phyloP scores from a whole-genome alignment of 1,140 invertebrate genomes.

The Plectrocnemia conspersa region DNA sequence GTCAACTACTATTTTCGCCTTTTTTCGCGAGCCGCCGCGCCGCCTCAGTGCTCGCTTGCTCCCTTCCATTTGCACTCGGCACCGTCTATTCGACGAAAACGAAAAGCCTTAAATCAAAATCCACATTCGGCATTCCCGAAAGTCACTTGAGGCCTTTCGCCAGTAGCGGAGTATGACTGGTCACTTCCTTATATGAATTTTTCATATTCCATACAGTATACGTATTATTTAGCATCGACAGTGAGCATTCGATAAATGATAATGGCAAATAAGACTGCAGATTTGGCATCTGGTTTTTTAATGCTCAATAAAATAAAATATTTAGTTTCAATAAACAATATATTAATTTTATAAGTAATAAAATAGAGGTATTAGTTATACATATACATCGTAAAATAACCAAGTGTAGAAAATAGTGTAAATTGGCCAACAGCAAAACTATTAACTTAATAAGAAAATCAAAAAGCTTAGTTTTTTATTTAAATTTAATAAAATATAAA shows the following conservation, averaged over 20 bases:
- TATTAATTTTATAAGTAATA: too few relatives aligned
- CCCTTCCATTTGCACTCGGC: background rate
- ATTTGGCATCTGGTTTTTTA: too few relatives aligned
- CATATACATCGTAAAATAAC: too few relatives aligned
- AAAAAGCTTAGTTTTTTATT: too few relatives aligned
- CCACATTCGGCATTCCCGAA: constrained; percentile 11
- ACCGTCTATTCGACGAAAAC: constrained; percentile 4
- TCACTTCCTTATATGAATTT: background rate
- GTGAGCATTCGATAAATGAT: background rate
- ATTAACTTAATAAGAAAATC: too few relatives aligned
- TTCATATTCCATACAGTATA: background rate
- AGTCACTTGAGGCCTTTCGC: background rate
- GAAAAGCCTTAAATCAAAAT: constrained; percentile 22
- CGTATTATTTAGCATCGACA: background rate
- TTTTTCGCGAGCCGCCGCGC: background rate
- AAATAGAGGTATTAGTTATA: too few relatives aligned
- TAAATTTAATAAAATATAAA: too few relatives aligned
- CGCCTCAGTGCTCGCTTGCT: background rate
- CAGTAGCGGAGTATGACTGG: background rate
- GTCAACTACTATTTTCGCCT: constrained; percentile 43
- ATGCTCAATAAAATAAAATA: too few relatives aligned
- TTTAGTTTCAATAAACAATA: too few relatives aligned
- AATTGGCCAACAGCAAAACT: too few relatives aligned
- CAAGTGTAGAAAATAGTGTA: too few relatives aligned
- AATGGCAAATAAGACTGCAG: too few relatives aligned